Base-by-base conservation (phyloP, 2,113 vertebrate genomes). In the Riparia riparia region DNA sequence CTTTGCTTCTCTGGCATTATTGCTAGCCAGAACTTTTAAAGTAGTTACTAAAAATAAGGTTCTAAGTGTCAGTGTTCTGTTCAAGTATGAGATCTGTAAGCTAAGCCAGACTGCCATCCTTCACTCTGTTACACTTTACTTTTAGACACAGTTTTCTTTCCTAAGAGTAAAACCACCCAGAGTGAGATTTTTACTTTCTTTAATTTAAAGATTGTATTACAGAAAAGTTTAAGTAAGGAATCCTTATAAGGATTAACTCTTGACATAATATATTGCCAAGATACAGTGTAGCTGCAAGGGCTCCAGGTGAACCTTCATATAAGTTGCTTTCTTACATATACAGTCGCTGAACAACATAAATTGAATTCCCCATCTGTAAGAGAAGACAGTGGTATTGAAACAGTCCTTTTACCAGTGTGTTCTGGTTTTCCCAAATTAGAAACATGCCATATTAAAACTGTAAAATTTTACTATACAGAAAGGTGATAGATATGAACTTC, bases 121-220 rank as follows among this genome's bases (percentile, higher is more conserved):
- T 77, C 60, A 32, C 31, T 57, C 24, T 31, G 3, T 37, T 78
- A 54, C 39, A 66, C 14, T 51, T 57, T 10, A 28, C 47, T 79
- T 82, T 70, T 34, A 10, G 70, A 71, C 9, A 61, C 39, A 50
- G 8, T 10, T 50, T 70, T 78, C 72, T 57, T 50, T 10, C 64
- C 47, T 81, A 41, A 74, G 25, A 97, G 93, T 96, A 96, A 97
- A 96, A 95, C 96, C 90, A 93, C 65, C 61, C 89, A 72, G 88
- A 68, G 66, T 44, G 54, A 92, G 86, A 92, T 94, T 97, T 96
- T 96, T 53, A 93, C 91, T 86, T 93, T 97, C 96, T 97, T 97
- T 97, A 97, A 97, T 97, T 97, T 97, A 97, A 97, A 97, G 95
- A 97, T 56, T 96, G 90, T 95, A 94, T 95, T 96, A 96, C 95